Percentiles rank a stretch among this genome's conserved stretches.
phyloP scores from a whole-genome alignment of 2,888 invertebrate genomes.

The Lasioglossum villosulum region DNA sequence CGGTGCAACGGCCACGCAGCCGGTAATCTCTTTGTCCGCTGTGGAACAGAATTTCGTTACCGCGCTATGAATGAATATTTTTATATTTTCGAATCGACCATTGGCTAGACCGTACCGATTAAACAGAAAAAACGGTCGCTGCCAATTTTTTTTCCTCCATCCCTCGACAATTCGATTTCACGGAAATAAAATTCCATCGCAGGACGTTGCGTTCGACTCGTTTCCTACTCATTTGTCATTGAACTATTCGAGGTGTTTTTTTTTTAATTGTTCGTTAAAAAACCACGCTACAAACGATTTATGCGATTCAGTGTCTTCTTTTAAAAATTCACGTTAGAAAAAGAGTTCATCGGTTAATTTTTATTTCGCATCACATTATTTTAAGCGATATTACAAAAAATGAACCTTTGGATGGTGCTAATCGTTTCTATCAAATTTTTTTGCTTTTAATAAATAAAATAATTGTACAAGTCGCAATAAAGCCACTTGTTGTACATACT shows the following conservation, averaged over 20 bases:
- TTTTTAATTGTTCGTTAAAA: neutral
- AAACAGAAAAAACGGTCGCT: neutral
- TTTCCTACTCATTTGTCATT: neutral
- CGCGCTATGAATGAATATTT: slow-evolving; percentile 38
- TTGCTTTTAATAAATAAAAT: neutral
- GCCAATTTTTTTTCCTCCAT: neutral
- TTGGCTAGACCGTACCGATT: neutral
- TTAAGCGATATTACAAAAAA: too few species aligned
- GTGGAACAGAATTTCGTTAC: slow-evolving; percentile 21
- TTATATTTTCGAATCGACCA: slow-evolving; percentile 43
- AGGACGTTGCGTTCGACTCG: neutral
- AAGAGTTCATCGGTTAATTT: too few species aligned
- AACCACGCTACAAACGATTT: too few species aligned
- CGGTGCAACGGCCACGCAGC: neutral
- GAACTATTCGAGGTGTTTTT: too few species aligned
- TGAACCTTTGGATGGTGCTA: too few species aligned
- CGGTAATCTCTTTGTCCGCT: slow-evolving; percentile 4
- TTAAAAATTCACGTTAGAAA: too few species aligned
- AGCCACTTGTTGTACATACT: neutral
- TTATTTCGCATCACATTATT: too few species aligned
- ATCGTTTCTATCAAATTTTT: too few species aligned
- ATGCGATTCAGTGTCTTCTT: too few species aligned
- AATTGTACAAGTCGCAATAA: neutral
- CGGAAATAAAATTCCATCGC: neutral
- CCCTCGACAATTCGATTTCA: neutral